Base-by-base conservation (phyloP, 2,888 invertebrate species). In the Temnothorax ravouxi region DNA sequence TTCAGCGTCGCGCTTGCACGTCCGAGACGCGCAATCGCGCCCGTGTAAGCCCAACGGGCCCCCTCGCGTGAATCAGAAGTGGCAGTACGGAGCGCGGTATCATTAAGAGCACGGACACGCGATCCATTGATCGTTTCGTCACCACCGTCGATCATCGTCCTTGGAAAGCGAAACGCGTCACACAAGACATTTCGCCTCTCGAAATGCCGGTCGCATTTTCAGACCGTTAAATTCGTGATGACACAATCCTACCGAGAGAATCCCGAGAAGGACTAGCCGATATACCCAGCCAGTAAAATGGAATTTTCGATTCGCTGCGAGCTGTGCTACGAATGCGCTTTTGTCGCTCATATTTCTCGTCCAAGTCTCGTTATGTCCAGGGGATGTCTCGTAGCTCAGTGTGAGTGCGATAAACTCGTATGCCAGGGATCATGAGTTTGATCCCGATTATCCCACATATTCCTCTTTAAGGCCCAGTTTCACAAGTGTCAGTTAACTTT, bases 91-190 rank as follows among this genome's bases (percentile, higher is more conserved):
- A 34, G 34, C 34, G 34, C 34, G 34, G 34, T 34, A 34, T 34
- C 34, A 34, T 34, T 34, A 34, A 34, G 34, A 34, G 34, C 62
- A 38, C 18, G 25, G 41, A 8, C 66, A 61, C 71, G 41, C 54
- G 54, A 79, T 47, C 18, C 47, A 72, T 72, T 61, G 84, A 85
- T 85, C 86, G 59, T 88, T 89, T 87, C 87, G 85, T 79, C 83
- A 84, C 52, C 52, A 67, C 47, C 15, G 71, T 62, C 76, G 84
- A 72, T 64, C 34, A 15, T n/a, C 76, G 86, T 85, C 88, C 88
- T 91, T 91, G 88, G 87, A 87, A 89, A 90, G 87, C 87, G 87
- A 88, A 89, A 90, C 72, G 85, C 83, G 76, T 54, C 13, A 15
- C 21, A n/a, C 13, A 18, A 2, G 34, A 6, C 34, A 34, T 34